Base-by-base conservation (phyloP, 2,888 invertebrate species). In the Eupelmus urozonus region DNA sequence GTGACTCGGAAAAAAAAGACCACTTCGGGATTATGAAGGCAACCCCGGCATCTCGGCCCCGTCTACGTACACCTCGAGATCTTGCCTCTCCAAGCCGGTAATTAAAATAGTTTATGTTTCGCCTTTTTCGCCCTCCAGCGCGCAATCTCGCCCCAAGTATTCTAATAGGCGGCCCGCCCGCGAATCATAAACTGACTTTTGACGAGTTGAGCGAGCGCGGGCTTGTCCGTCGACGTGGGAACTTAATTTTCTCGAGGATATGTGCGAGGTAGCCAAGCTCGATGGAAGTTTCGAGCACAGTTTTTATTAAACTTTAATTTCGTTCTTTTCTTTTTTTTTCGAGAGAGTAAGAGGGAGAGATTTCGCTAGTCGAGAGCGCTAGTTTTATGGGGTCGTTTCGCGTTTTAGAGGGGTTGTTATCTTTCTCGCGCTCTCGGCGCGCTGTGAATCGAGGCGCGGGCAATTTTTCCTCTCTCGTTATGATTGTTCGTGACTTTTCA, bases 101-200 rank as follows among this genome's bases (percentile, higher is more conserved):
- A 75, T 75, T 75, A 75, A 75, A 75, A 75, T 75, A 75, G 75
- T 75, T 75, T 60, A 45, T 66, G 51, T 69, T 76, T 49, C 23
- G 55, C 11, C 25, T 34, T 49, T 55, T 49, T 40, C 23, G 4
- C 23, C 29, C 1, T 25, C 5, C 34, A 0, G 16, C 27, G 29
- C 16, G 27, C 16, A n/a, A 40, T 63, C n/a, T 45, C n/a, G 51
- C 25, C 13, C 23, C 65, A 53, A 76, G 72, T 53, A 66, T 77
- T 77, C 59, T 42, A 77, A 72, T 77, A 70, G 76, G 13, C 23
- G 16, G 29, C 42, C 27, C 53, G 9, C n/a, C 7, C 16, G 25
- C n/a, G 55, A 72, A 77, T 67, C 66, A 55, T 78, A 78, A 78
- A 73, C 66, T 69, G 60, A 78, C 62, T 73, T 73, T 73, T 69